Evolutionary conservation across 2,113 vertebrate species (phyloP), one percentile per base, ranked within the genome.

Genomic region (Caretta caretta): DNA sequence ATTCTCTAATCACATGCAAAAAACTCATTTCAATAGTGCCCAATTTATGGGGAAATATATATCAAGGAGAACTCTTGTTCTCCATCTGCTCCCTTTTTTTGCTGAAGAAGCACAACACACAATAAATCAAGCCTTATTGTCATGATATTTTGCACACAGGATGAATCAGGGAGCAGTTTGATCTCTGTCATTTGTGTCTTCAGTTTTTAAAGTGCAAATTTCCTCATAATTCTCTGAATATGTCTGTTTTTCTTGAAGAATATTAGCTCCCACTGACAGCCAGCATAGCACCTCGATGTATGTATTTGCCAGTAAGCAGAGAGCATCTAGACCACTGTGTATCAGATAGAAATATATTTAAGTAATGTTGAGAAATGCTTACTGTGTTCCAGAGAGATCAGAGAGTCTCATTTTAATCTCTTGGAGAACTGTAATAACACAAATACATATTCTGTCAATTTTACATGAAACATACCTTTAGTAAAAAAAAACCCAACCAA

Each of bases 301-400:
- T 53, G 31, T 84, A 88, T 46, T 27, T 86, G 48, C 46, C 54
- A 81, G 5, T 16, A 56, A 5, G 82, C 38, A 85, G 8, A 19
- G 49, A 80, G 80, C 49, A 12, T 12, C 17, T 91, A 86, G 51
- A 82, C 53, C 2, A 35, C 1, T 6, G 2, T 13, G 22, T 46
- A 20, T 20, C 65, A 38, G 16, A 27, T 29, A 49, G 59, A 93
- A 19, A 7, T 83, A 46, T 31, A 27, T 76, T 82, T 51, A 75
- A 65, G 87, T 84, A 19, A 83, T 78, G 88, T 92, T 89, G 35
- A 83, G 22, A 65, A 91, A 84, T 20, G 88, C 1, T 2, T 76
- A 78, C 90, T 6, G 16, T 76, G 11, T 57, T 91, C 38, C 1
- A 1, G 57, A 91, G 29, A 86, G 84, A 51, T 65, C 24, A 89